These are phyloP conservation scores for Ostrea edulis DNA, from an alignment of 1,140 invertebrate genomes.

Conservation along the genomic window DNA sequence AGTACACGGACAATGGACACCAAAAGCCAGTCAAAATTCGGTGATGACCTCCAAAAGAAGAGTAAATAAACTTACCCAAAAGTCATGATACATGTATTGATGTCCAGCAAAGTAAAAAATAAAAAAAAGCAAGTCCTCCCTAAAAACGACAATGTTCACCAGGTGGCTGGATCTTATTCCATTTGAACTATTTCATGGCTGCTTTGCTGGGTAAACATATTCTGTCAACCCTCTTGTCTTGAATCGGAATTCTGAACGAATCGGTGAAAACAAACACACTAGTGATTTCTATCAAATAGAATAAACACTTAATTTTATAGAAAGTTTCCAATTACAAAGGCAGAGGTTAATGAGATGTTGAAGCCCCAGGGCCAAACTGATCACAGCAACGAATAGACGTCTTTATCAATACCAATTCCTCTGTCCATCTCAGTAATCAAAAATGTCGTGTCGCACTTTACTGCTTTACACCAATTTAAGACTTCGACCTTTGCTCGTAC, in stretches of 20 bases:
- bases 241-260: not conserved
- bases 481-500: not conserved
- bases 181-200: not conserved
- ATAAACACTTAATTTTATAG: slow-evolving; percentile 37
- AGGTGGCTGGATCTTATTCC: not conserved
- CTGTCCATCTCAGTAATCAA: slow-evolving; percentile 12
- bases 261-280: slow-evolving; percentile 13
- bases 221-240: not conserved
- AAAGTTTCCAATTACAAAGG: slow-evolving; percentile 22
- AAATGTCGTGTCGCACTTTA: not conserved
- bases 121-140: not conserved
- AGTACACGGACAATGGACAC: not conserved
- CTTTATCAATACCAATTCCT: slow-evolving; percentile 13
- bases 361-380: not conserved
- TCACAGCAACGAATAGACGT: not conserved
- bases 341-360: slow-evolving; percentile 11
- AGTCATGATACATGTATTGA: not conserved
- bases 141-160: not conserved
- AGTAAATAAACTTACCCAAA: slow-evolving; percentile 2
- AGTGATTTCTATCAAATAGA: not conserved
- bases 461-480: not conserved
- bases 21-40: not conserved
- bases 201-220: slow-evolving; percentile 3
- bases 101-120: not conserved
- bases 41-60: not conserved